phyloP scores from a whole-genome alignment of 2,888 invertebrate genomes.

The Lepidocyrtoides sp. region DNA sequence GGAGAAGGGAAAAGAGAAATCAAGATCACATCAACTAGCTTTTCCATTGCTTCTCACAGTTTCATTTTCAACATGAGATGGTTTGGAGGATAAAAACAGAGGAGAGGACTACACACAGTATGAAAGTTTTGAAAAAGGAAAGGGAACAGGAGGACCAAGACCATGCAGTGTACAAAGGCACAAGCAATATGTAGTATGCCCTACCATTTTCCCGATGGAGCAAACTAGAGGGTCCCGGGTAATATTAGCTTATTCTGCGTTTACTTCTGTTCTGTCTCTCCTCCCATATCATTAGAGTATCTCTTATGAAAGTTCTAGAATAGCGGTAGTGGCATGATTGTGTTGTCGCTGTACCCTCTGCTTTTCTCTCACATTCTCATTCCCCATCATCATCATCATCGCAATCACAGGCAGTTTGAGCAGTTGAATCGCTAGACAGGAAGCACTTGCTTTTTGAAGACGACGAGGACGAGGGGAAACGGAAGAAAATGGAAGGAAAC shows the following conservation, averaged over 20 bases:
- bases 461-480: conserved; percentile 47
- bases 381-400: not conserved
- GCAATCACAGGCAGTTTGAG: not conserved
- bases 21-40: conserved; percentile 64
- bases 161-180: not conserved
- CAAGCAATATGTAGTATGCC: not conserved
- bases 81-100: conserved; percentile 44
- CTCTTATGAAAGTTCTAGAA: not conserved
- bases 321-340: not conserved
- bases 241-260: conserved; percentile 44
- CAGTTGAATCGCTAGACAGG: conserved; percentile 46
- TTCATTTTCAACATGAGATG: conserved; percentile 34
- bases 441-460: conserved; percentile 59
- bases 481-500: conserved; percentile 72
- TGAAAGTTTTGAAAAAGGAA: not conserved
- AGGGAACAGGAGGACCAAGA: not conserved
- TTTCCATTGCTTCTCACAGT: not conserved
- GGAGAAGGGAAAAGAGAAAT: conserved; percentile 24
- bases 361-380: not conserved
- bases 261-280: not conserved
- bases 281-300: conserved; percentile 24
- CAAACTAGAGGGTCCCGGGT: conserved; percentile 1
- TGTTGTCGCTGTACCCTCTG: conserved; percentile 25
- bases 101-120: not conserved
- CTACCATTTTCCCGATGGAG: not conserved